Conservation (phyloP, 1,140 invertebrate genomes). For the Leptoteleia sp. region DNA sequence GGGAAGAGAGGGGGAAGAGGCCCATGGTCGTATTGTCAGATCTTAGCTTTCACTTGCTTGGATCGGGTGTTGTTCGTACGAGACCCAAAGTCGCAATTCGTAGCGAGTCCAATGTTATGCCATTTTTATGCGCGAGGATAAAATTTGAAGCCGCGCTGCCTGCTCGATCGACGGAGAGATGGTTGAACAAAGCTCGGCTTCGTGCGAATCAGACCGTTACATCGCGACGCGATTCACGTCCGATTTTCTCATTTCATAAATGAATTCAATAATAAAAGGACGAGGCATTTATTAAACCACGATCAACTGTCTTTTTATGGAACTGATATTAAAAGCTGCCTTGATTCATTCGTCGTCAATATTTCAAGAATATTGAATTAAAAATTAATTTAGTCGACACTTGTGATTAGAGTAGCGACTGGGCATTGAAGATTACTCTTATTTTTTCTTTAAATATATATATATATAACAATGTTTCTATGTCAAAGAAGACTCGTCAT, state of each 20-base stretch:
- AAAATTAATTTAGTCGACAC: not conserved
- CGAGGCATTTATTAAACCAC: conserved; percentile 12
- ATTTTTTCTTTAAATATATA: no score
- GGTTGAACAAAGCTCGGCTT: conserved; percentile 12
- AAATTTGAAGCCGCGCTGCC: conserved; percentile 19
- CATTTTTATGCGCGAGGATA: conserved; percentile 31
- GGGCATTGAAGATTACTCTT: no score
- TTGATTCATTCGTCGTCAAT: no score
- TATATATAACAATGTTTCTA: no score
- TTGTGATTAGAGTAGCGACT: no score
- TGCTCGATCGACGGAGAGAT: conserved; percentile 21
- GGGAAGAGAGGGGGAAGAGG: conserved; percentile 27
- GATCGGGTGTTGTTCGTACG: conserved; percentile 39
- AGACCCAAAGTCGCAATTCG: conserved; percentile 46
- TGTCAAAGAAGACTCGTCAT: no score
- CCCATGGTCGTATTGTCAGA: conserved; percentile 71
- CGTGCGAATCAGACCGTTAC: conserved; percentile 35
- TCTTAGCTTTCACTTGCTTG: conserved; percentile 74
- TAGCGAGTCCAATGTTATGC: conserved; percentile 23
- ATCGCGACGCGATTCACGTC: conserved; percentile 22
- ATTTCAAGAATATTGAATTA: conserved; percentile 6
- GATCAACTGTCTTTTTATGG: conserved; percentile 11
- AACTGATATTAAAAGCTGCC: no score
- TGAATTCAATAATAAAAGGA: conserved; percentile 12
- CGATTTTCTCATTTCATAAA: conserved; percentile 28